phyloP scores from a whole-genome alignment of 2,888 invertebrate genomes.

The Cenopis cana region DNA sequence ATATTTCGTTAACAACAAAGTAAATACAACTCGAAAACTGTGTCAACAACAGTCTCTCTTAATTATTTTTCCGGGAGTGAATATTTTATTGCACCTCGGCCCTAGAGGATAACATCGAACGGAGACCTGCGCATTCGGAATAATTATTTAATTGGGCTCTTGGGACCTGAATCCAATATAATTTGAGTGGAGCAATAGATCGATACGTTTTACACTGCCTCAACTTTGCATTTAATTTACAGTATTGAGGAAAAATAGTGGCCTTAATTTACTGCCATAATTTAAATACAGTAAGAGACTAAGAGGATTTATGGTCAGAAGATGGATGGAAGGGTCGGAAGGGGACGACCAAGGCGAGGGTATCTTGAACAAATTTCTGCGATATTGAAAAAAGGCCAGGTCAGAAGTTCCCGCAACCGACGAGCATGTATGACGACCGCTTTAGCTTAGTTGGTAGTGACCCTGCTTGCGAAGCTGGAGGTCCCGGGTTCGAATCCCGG shows the following conservation, averaged over 20 bases:
- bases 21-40: slow-evolving; percentile 6
- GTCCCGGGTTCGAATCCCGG: too few relatives aligned
- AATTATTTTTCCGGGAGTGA: slow-evolving; percentile 30
- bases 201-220: not conserved
- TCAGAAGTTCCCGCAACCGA: too few relatives aligned
- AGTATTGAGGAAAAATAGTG: not conserved
- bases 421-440: too few relatives aligned
- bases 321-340: too few relatives aligned
- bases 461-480: too few relatives aligned
- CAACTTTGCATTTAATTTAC: not conserved
- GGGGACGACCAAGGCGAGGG: too few relatives aligned
- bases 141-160: slow-evolving; percentile 34
- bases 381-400: too few relatives aligned
- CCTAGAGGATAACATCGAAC: slow-evolving; percentile 6
- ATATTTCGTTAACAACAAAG: slow-evolving; percentile 9
- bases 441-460: too few relatives aligned
- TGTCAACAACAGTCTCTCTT: slow-evolving; percentile 16
- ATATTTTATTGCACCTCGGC: slow-evolving; percentile 35
- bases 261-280: too few relatives aligned
- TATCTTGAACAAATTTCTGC: too few relatives aligned
- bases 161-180: slow-evolving; percentile 20
- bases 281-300: too few relatives aligned
- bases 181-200: slow-evolving; percentile 18
- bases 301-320: too few relatives aligned
- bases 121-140: slow-evolving; percentile 22